phyloP scores from a whole-genome alignment of 2,888 invertebrate species.

The Ormyrus thymus region DNA sequence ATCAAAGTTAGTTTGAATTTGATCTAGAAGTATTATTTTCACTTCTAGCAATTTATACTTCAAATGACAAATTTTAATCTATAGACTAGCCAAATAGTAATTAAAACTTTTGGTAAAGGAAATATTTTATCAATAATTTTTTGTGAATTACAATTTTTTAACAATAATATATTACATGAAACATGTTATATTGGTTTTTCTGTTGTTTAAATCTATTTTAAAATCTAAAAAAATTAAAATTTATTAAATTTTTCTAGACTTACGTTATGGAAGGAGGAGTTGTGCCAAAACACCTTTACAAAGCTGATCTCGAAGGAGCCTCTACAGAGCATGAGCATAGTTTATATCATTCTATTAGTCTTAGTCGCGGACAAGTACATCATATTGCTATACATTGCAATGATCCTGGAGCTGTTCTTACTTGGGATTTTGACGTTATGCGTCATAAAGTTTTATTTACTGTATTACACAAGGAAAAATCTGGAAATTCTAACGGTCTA shows the following conservation, averaged over 20 bases:
- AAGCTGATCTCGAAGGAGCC: constrained; percentile 73
- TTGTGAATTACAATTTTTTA: neutral
- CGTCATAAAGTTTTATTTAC: constrained; percentile 92
- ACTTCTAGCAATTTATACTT: neutral
- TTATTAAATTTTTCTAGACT: constrained; percentile 75
- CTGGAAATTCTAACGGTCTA: constrained; percentile 43
- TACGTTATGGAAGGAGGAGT: constrained; percentile 90
- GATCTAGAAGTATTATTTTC: neutral
- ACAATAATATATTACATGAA: neutral
- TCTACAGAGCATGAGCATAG: constrained; percentile 79
- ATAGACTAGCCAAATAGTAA: neutral
- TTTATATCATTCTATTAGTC: constrained; percentile 82
- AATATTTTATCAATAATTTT: neutral
- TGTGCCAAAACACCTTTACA: constrained; percentile 91
- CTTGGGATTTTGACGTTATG: constrained; percentile 97
- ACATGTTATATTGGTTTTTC: neutral
- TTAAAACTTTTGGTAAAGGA: neutral
- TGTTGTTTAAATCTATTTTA: neutral
- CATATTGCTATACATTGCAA: constrained; percentile 87
- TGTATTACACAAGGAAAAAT: constrained; percentile 77
- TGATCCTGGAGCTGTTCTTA: constrained; percentile 91
- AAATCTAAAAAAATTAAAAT: neutral
- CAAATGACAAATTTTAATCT: neutral
- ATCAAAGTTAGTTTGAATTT: constrained; percentile 12
- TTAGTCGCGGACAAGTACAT: constrained; percentile 84